Conservation (phyloP, 35 echinoderm and acorn worm species). For the Heliocidaris tuberculata region DNA sequence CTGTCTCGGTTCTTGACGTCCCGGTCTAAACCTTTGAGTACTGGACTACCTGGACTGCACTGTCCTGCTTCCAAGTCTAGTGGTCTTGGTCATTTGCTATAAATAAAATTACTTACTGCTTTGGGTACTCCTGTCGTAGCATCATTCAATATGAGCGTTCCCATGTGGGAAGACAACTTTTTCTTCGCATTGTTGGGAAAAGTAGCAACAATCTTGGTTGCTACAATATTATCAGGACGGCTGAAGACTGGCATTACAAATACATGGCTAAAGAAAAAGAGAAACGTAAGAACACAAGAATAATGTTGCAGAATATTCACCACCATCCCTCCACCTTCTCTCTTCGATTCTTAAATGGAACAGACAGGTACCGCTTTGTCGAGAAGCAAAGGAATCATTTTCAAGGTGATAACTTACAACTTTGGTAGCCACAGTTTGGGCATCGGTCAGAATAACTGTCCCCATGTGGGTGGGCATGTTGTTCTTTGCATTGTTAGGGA, state of each 20-base stretch:
- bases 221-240: conserved; percentile 42
- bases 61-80: no score
- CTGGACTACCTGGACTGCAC: no score
- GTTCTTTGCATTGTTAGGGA: neutral
- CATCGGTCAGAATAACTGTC: neutral
- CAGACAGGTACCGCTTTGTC: neutral
- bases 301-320: neutral
- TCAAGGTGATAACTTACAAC: neutral
- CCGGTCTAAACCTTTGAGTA: no score
- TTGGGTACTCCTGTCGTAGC: conserved; percentile 57
- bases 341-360: neutral
- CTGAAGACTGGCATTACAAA: conserved; percentile 72
- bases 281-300: neutral
- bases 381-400: neutral
- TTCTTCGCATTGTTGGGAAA: conserved; percentile 59
- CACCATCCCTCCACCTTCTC: neutral
- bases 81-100: no score
- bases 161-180: conserved; percentile 51
- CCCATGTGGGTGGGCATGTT: neutral
- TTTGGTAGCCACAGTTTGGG: neutral
- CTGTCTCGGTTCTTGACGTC: no score
- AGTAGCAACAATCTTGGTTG: conserved; percentile 63
- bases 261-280: neutral
- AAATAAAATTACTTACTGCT: conserved; percentile 62
- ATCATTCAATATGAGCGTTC: conserved; percentile 51